phyloP scores from a whole-genome alignment of 1,140 invertebrate species.

The Platorchestia sp. region DNA sequence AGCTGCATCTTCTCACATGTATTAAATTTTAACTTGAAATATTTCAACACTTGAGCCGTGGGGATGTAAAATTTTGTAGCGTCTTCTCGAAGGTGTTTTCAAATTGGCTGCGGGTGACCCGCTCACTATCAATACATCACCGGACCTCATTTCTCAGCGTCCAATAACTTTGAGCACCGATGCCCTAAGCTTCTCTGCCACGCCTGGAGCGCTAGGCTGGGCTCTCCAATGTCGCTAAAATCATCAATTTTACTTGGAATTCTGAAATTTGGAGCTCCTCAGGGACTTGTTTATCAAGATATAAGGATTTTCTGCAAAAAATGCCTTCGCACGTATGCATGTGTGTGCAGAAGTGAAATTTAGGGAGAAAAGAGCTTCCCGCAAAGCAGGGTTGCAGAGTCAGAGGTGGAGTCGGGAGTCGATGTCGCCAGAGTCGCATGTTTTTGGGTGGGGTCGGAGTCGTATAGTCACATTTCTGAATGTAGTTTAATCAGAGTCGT shows the following conservation, averaged over 20 bases:
- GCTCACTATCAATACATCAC: not conserved
- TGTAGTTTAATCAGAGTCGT: not conserved
- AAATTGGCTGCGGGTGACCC: not conserved
- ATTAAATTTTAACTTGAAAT: too few species aligned
- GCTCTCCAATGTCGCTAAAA: not conserved
- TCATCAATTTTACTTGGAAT: not conserved
- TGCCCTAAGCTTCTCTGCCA: not conserved
- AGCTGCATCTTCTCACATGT: too few species aligned
- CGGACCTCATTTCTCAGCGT: constrained; percentile 17
- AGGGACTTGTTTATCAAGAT: not conserved
- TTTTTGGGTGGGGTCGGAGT: too few species aligned
- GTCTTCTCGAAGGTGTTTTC: not conserved
- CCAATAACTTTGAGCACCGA: constrained; percentile 12
- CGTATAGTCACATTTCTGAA: not conserved
- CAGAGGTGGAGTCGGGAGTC: too few species aligned
- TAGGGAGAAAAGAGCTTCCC: too few species aligned
- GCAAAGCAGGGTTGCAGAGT: too few species aligned
- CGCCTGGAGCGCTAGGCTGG: not conserved
- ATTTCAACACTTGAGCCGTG: too few species aligned
- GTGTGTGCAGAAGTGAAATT: not conserved
- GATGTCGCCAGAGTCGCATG: too few species aligned
- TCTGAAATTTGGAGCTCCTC: not conserved
- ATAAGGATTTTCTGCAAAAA: not conserved
- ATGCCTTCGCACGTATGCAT: not conserved
- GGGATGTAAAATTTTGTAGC: too few species aligned